phyloP scores from a whole-genome alignment of 2,797 vertebrate species.

The Lagocephalus sceleratus region DNA sequence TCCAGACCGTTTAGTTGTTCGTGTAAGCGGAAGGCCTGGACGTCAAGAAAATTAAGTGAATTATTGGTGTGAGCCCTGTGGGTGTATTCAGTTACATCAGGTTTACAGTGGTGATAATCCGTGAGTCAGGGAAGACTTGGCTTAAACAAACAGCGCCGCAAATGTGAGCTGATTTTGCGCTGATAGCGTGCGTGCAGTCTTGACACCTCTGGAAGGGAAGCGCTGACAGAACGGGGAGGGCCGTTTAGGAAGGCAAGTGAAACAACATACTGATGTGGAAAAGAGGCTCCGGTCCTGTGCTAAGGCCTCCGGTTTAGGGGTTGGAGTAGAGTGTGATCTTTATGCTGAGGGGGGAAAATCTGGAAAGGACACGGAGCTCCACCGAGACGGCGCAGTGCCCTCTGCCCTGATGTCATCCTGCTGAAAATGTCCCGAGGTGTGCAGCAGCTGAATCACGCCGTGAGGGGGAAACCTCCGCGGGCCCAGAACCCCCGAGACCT shows the following conservation, averaged over 20 bases:
- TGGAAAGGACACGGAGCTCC: background rate
- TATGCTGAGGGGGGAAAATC: slow-evolving; percentile 10
- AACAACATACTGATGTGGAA: slow-evolving; percentile 16
- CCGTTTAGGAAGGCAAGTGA: slow-evolving; percentile 9
- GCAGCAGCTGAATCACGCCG: slow-evolving; percentile 5
- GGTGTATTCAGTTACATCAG: slow-evolving; percentile 20
- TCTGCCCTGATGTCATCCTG: slow-evolving; percentile 43
- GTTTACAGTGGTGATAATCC: slow-evolving; percentile 32
- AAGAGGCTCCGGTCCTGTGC: slow-evolving; percentile 11
- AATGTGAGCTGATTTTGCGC: slow-evolving; percentile 42
- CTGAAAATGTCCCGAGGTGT: slow-evolving; percentile 41
- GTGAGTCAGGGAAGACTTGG: slow-evolving; percentile 11
- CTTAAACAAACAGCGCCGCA: slow-evolving; percentile 20
- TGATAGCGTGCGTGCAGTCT: slow-evolving; percentile 27
- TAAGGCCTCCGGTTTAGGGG: slow-evolving; percentile 21
- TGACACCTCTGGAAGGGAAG: slow-evolving; percentile 27
- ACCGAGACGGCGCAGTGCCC: slow-evolving; percentile 9
- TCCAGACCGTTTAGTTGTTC: background rate
- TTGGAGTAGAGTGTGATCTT: background rate
- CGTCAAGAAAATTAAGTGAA: slow-evolving; percentile 29
- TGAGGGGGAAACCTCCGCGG: no score
- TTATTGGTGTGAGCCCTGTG: slow-evolving; percentile 20
- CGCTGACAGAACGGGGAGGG: slow-evolving; percentile 9
- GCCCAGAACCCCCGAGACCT: no score
- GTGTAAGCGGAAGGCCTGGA: slow-evolving; percentile 4